These are phyloP conservation scores for Strigamia transsilvanica DNA, from an alignment of 2,888 invertebrate species.

Conservation along the genomic window DNA sequence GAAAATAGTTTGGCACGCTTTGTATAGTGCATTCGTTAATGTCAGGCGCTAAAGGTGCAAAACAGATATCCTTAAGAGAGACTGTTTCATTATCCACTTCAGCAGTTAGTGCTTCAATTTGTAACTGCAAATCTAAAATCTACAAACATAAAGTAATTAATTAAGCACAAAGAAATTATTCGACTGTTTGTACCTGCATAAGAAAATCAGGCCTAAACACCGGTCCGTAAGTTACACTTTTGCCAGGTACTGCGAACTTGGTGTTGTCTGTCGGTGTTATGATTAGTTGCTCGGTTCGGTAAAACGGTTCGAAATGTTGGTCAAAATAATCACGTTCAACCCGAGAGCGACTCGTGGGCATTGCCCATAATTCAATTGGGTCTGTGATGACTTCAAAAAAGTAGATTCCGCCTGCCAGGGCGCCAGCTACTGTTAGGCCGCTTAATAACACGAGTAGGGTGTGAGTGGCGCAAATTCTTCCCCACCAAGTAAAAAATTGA, in stretches of 20 bases:
- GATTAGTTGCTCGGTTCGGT: slow-evolving; percentile 91
- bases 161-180: neutral
- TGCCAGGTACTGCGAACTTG: neutral
- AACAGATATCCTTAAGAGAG: slow-evolving; percentile 83
- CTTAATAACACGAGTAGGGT: slow-evolving; percentile 58
- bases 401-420: slow-evolving; percentile 78
- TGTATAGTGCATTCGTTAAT: slow-evolving; percentile 83
- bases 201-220: slow-evolving; percentile 85
- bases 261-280: slow-evolving; percentile 69
- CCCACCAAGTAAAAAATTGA: slow-evolving; percentile 81
- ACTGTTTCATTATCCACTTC: slow-evolving; percentile 57
- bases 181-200: slow-evolving; percentile 55
- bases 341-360: slow-evolving; percentile 84
- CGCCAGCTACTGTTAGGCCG: slow-evolving; percentile 70
- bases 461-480: slow-evolving; percentile 66
- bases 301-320: slow-evolving; percentile 88
- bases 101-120: slow-evolving; percentile 56
- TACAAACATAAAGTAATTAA: neutral
- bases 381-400: slow-evolving; percentile 85
- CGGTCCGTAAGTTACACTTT: slow-evolving; percentile 74
- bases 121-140: slow-evolving; percentile 57
- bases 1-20: slow-evolving; percentile 91
- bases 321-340: slow-evolving; percentile 92
- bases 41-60: slow-evolving; percentile 81
- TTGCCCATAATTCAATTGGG: slow-evolving; percentile 97